phyloP scores from a whole-genome alignment of 2,888 invertebrate genomes.

The Drosophila longiperda region DNA sequence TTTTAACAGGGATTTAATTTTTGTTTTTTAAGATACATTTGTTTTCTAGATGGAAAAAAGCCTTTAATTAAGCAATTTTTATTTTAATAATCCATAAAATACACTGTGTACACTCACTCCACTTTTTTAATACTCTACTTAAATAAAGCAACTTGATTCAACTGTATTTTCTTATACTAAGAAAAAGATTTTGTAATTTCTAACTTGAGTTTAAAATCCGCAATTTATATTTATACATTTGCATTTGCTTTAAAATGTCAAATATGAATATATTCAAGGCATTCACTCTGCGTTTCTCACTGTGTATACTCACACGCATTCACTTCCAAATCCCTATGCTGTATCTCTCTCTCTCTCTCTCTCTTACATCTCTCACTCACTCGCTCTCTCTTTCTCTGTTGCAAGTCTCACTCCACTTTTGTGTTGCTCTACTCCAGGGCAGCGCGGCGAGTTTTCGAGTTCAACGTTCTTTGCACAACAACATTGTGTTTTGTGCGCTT shows the following conservation, averaged over 20 bases:
- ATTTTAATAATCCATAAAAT: not conserved
- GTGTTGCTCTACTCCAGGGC: slow-evolving; percentile 36
- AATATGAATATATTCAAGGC: not conserved
- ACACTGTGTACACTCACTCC: too few relatives aligned
- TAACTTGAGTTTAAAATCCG: not conserved
- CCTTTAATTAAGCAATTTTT: not conserved
- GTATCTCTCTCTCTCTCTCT: not conserved
- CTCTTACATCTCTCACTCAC: not conserved
- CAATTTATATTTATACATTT: not conserved
- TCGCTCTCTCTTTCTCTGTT: not conserved
- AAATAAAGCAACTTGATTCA: too few relatives aligned
- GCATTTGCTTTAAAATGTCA: not conserved
- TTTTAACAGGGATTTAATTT: not conserved
- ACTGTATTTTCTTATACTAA: too few relatives aligned
- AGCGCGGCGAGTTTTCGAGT: slow-evolving; percentile 54
- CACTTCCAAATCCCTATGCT: not conserved
- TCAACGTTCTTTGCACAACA: slow-evolving; percentile 80
- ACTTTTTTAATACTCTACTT: too few relatives aligned
- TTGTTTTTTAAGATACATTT: not conserved
- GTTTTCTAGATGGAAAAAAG: not conserved
- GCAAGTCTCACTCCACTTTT: slow-evolving; percentile 23
- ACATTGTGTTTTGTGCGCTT: slow-evolving; percentile 80
- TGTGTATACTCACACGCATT: slow-evolving; percentile 12
- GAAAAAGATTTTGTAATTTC: not conserved
- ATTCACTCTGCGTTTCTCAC: not conserved